phyloP scores from a whole-genome alignment of 1,140 invertebrate species.

The Drosophila miranda region DNA sequence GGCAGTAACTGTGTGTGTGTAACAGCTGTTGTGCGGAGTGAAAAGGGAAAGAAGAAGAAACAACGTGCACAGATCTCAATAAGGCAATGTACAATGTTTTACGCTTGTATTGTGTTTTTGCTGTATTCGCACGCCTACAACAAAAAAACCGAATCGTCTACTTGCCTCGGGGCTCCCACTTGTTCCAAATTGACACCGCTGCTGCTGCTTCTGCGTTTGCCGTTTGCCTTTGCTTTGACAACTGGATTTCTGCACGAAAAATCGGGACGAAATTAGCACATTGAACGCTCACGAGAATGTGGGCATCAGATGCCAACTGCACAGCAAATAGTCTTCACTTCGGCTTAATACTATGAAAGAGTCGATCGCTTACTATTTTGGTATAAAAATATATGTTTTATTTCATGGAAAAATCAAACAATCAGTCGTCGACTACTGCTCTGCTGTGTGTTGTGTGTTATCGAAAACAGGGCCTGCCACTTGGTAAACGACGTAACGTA shows the following conservation, averaged over 20 bases:
- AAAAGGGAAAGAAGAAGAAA: constrained; percentile 26
- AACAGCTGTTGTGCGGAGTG: constrained; percentile 65
- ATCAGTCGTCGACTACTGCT: not conserved
- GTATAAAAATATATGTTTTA: constrained; percentile 28
- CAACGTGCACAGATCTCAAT: constrained; percentile 73
- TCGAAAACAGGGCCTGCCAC: constrained; percentile 11
- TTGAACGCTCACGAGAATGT: constrained; percentile 12
- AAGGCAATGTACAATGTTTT: constrained; percentile 67
- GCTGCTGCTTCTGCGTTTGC: constrained; percentile 16
- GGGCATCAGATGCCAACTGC: not conserved
- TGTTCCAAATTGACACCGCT: constrained; percentile 56
- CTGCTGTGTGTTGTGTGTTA: constrained; percentile 4
- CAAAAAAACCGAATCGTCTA: constrained; percentile 27
- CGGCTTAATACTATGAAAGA: not conserved
- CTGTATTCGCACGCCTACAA: constrained; percentile 52
- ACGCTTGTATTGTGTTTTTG: constrained; percentile 53
- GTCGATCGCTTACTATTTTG: not conserved
- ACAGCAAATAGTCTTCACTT: constrained; percentile 1
- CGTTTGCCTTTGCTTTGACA: not conserved
- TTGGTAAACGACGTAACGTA: constrained; percentile 23
- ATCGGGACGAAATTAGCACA: constrained; percentile 29
- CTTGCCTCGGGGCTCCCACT: constrained; percentile 65
- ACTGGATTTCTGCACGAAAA: constrained; percentile 26
- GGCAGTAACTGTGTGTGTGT: constrained; percentile 25
- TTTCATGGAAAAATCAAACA: constrained; percentile 5